A percentile compares a stretch with the other conserved stretches of the same genome.
Evolutionary conservation across 37 sponge, comb jelly and placozoan genomes (phyloP).

Genomic region (Spongia lamella): DNA sequence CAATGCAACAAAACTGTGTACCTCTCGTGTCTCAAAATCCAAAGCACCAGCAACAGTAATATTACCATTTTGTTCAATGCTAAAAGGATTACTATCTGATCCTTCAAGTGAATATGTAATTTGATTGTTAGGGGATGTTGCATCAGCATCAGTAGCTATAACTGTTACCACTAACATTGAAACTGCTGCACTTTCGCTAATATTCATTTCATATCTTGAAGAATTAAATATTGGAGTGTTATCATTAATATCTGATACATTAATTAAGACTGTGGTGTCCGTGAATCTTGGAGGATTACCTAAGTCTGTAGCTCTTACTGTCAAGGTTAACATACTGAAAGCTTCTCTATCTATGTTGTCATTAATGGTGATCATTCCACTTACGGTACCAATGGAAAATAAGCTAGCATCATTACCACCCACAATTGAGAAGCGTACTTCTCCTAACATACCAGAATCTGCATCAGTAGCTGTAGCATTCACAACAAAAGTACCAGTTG

Average conservation of each 20-base stretch:
- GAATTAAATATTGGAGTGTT: constrained; percentile 12
- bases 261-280: not conserved
- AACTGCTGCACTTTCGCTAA: constrained; percentile 1
- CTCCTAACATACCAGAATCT: constrained; percentile 62
- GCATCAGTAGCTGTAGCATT: constrained; percentile 51
- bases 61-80: no score
- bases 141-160: constrained; percentile 51
- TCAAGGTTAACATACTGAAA: not conserved
- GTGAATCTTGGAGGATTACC: not conserved
- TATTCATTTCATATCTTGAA: not conserved
- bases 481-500: not conserved
- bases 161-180: constrained; percentile 9
- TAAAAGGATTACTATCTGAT: no score
- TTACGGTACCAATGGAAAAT: not conserved
- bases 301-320: constrained; percentile 4
- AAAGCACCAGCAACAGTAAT: no score
- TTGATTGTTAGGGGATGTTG: not conserved
- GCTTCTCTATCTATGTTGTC: constrained; percentile 9
- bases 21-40: no score
- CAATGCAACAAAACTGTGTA: no score
- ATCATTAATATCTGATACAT: constrained; percentile 44
- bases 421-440: constrained; percentile 37
- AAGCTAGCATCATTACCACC: not conserved
- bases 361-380: not conserved
- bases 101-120: no score